A percentile compares a stretch with the other conserved stretches of the same genome.
These are phyloP conservation scores for Sebastes vulpes DNA, from an alignment of 2,797 vertebrate genomes.

Conservation along the genomic window DNA sequence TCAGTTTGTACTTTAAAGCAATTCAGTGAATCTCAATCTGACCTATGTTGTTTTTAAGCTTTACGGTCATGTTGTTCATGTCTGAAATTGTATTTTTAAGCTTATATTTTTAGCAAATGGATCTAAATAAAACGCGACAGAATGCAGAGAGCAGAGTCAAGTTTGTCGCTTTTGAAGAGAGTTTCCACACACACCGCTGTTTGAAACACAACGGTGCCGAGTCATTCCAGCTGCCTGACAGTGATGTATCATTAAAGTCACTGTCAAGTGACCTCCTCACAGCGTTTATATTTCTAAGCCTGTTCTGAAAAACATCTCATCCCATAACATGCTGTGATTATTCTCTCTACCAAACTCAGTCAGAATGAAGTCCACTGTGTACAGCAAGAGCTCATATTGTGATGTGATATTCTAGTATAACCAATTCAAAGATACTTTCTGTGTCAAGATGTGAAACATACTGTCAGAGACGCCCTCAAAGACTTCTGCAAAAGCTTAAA, in stretches of 20 bases:
- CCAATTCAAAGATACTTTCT: background rate
- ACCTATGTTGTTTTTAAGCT: background rate
- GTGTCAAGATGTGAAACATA: background rate
- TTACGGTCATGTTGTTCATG: background rate
- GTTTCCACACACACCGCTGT: background rate
- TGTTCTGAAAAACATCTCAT: slow-evolving; percentile 27
- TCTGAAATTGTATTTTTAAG: background rate
- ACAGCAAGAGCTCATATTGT: background rate
- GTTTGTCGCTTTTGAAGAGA: background rate
- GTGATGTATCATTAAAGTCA: slow-evolving; percentile 35
- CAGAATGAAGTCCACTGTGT: slow-evolving; percentile 8
- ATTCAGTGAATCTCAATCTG: background rate
- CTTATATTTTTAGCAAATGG: slow-evolving; percentile 9
- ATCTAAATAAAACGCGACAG: background rate
- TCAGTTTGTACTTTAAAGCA: background rate
- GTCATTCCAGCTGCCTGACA: slow-evolving; percentile 21
- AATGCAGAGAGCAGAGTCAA: background rate
- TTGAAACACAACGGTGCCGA: background rate
- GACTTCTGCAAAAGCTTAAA: background rate
- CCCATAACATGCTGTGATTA: slow-evolving; percentile 23
- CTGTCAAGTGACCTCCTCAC: slow-evolving; percentile 29
- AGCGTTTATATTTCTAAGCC: slow-evolving; percentile 2
- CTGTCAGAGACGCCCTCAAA: background rate
- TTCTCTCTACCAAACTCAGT: slow-evolving; percentile 3
- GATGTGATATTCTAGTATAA: background rate